phyloP scores from a whole-genome alignment of 2,113 vertebrate genomes.

The Diphyllodes magnificus region DNA sequence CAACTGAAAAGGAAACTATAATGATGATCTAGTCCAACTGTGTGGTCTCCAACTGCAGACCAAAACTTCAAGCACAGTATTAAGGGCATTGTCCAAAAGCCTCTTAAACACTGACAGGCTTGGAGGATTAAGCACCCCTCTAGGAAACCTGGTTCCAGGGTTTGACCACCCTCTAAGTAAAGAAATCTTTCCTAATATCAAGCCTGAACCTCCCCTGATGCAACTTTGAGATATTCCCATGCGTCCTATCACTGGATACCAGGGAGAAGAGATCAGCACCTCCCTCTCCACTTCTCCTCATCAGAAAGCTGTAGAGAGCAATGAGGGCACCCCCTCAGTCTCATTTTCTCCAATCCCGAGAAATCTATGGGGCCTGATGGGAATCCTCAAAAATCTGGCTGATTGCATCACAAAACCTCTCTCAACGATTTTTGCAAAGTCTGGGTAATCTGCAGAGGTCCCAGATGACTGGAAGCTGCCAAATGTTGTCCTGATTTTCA shows the following conservation, averaged over 20 bases:
- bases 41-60: neutral
- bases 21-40: neutral
- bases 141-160: neutral
- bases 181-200: neutral
- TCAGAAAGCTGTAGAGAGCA: neutral
- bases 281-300: neutral
- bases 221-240: neutral
- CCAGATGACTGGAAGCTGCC: neutral
- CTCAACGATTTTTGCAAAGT: neutral
- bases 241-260: neutral
- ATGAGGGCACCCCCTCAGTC: neutral
- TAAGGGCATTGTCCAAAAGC: neutral
- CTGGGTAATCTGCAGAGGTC: neutral
- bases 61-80: neutral
- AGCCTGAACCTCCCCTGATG: neutral
- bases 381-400: neutral
- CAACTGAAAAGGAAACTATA: neutral
- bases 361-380: neutral
- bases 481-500: neutral
- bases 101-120: neutral
- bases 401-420: neutral
- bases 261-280: neutral
- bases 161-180: neutral
- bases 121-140: neutral
- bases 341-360: neutral